These are phyloP conservation scores for Petroica traversi DNA, from an alignment of 2,113 vertebrate genomes.

Conservation along the genomic window DNA sequence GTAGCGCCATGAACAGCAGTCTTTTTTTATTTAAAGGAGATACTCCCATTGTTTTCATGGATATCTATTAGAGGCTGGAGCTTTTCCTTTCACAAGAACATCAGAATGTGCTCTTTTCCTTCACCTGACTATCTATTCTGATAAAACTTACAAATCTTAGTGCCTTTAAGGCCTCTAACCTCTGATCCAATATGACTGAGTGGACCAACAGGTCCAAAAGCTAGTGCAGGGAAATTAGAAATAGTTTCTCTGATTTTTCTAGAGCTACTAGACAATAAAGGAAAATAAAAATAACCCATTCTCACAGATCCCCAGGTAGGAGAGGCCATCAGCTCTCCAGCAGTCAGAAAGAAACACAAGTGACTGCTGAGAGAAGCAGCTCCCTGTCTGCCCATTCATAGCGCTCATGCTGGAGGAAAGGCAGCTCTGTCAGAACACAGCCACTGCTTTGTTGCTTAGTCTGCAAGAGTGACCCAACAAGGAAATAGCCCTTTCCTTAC, in stretches of 20 bases:
- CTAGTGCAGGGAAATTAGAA: neutral
- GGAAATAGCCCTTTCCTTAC: constrained; percentile 69
- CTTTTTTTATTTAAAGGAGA: neutral
- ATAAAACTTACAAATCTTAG: neutral
- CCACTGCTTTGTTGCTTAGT: neutral
- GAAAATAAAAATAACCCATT: neutral
- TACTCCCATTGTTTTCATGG: neutral
- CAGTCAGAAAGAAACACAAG: neutral
- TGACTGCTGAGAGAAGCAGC: neutral
- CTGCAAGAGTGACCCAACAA: neutral
- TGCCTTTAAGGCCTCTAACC: neutral
- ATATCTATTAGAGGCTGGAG: neutral
- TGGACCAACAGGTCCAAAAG: neutral
- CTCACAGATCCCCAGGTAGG: neutral
- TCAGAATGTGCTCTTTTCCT: neutral
- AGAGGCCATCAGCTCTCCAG: neutral
- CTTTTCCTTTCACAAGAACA: neutral
- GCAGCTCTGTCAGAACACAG: neutral
- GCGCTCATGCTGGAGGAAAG: neutral
- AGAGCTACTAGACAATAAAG: neutral
- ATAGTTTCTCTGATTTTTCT: neutral
- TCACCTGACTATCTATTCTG: neutral
- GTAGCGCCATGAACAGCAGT: neutral
- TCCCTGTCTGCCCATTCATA: neutral
- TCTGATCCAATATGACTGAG: neutral